phyloP scores from a whole-genome alignment of 2,888 invertebrate genomes.

The Phyllotreta cruciferae region DNA sequence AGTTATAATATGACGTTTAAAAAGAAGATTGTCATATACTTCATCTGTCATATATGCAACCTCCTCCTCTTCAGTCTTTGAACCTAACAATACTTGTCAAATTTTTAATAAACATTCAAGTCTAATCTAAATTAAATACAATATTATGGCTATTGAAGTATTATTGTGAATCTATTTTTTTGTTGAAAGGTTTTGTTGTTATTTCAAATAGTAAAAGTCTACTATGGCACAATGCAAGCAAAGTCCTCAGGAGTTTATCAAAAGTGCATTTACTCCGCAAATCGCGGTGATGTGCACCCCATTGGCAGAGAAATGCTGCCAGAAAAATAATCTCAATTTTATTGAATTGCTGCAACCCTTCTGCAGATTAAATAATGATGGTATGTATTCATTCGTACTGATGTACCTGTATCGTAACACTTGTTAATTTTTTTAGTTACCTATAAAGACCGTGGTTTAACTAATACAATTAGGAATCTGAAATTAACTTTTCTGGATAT shows the following conservation, averaged over 20 bases:
- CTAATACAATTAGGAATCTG: slow-evolving; percentile 76
- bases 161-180: no score
- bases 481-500: slow-evolving; percentile 83
- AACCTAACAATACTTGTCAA: slow-evolving; percentile 4
- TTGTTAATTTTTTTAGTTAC: slow-evolving; percentile 67
- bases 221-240: slow-evolving; percentile 69
- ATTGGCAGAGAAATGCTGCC: slow-evolving; percentile 82
- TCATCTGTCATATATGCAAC: no score
- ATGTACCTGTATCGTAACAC: neutral
- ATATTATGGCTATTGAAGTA: neutral
- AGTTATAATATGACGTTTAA: no score
- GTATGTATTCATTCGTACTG: slow-evolving; percentile 58
- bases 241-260: slow-evolving; percentile 85
- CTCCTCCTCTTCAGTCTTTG: neutral
- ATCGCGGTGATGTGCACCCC: slow-evolving; percentile 85
- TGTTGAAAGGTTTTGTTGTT: neutral
- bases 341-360: slow-evolving; percentile 92
- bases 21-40: no score
- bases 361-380: slow-evolving; percentile 76
- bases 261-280: slow-evolving; percentile 88
- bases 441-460: slow-evolving; percentile 81
- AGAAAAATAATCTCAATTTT: slow-evolving; percentile 90
- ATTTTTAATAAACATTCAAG: slow-evolving; percentile 9
- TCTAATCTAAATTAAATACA: slow-evolving; percentile 7
- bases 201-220: slow-evolving; percentile 15